These are phyloP conservation scores for Ganaspis sp. DNA, from an alignment of 1,140 invertebrate genomes.

Conservation along the genomic window DNA sequence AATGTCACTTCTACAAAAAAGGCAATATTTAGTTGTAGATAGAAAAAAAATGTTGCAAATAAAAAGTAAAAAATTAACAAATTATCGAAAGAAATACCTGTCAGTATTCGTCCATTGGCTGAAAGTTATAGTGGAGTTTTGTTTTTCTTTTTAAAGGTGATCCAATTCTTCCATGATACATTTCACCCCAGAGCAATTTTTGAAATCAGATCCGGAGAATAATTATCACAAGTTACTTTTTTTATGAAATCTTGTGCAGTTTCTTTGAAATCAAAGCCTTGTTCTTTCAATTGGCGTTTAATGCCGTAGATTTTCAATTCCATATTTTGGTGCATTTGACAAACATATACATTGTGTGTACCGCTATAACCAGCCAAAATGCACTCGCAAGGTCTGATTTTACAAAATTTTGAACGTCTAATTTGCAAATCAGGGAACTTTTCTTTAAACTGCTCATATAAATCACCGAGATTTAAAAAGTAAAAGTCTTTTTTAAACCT, in stretches of 20 bases:
- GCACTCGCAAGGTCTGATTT: background rate
- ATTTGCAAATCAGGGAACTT: background rate
- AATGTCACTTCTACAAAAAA: conserved; percentile 22
- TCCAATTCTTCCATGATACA: conserved; percentile 21
- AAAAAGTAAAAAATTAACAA: background rate
- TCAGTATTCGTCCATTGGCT: conserved; percentile 35
- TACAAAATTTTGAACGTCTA: background rate
- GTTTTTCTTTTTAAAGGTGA: background rate
- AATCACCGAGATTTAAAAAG: background rate
- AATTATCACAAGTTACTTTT: conserved; percentile 29
- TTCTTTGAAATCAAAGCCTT: conserved; percentile 8
- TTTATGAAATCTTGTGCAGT: conserved; percentile 33
- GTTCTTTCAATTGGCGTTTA: conserved; percentile 13
- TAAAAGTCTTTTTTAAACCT: background rate
- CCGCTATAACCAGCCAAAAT: background rate
- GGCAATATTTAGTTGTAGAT: background rate
- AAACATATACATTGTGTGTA: conserved; percentile 24
- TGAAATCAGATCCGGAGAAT: conserved; percentile 21
- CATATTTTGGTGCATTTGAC: conserved; percentile 41
- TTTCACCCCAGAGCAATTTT: conserved; percentile 35
- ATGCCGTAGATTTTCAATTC: conserved; percentile 32
- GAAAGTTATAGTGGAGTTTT: conserved; percentile 13
- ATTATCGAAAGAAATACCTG: conserved; percentile 8
- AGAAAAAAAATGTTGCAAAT: conserved; percentile 1
- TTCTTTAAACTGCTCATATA: background rate